These are phyloP conservation scores for Protodeltote pygarga DNA, from an alignment of 2,888 invertebrate species.

Conservation along the genomic window DNA sequence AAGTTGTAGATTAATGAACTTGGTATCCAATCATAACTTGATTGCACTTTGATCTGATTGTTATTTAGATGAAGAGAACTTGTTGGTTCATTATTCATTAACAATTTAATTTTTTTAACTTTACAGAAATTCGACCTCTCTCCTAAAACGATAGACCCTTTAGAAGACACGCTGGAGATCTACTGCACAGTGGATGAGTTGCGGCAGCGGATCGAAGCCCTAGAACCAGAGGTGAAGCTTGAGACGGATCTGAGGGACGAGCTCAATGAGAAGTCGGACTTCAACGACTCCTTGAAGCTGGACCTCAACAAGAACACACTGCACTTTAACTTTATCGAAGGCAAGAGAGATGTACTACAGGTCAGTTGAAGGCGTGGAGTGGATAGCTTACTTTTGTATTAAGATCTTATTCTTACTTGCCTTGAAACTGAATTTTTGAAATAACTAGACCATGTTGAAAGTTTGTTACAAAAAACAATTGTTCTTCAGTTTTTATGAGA, in stretches of 20 bases:
- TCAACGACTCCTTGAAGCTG: slow-evolving; percentile 45
- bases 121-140: slow-evolving; percentile 82
- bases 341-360: slow-evolving; percentile 80
- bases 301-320: slow-evolving; percentile 77
- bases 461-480: too few relatives aligned
- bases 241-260: slow-evolving; percentile 46
- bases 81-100: too few relatives aligned
- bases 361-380: slow-evolving; percentile 52
- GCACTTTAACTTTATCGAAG: slow-evolving; percentile 83
- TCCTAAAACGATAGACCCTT: slow-evolving; percentile 80
- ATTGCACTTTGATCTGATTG: too few relatives aligned
- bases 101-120: neutral
- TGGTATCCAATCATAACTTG: too few relatives aligned
- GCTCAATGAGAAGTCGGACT: slow-evolving; percentile 56
- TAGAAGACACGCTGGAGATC: slow-evolving; percentile 88
- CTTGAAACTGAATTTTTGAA: slow-evolving; percentile 13
- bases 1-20: too few relatives aligned
- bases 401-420: slow-evolving; percentile 15
- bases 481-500: too few relatives aligned
- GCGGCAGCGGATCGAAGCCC: slow-evolving; percentile 82
- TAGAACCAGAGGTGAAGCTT: slow-evolving; percentile 76
- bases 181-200: slow-evolving; percentile 90
- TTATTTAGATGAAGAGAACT: too few relatives aligned
- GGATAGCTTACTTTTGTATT: slow-evolving; percentile 2
- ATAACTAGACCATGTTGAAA: too few relatives aligned